Evolutionary conservation across 2,113 vertebrate species (phyloP).

Genomic region (Pyrgilauda ruficollis): DNA sequence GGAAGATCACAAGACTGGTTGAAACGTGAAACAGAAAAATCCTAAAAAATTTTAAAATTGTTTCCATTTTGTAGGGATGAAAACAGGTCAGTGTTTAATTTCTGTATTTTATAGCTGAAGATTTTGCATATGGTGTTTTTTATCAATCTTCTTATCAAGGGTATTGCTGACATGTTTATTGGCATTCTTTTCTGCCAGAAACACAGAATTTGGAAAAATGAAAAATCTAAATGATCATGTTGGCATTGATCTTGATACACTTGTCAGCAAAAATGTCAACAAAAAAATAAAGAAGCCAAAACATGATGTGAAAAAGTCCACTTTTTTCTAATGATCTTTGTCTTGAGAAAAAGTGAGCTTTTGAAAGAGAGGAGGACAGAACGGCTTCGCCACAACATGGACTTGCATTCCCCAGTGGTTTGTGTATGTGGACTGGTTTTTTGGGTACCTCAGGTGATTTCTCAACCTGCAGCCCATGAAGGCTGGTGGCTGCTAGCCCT

Average conservation of each 20-base stretch:
- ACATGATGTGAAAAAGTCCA: neutral
- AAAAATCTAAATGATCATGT: neutral
- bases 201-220: neutral
- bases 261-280: neutral
- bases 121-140: neutral
- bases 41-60: slow-evolving; percentile 3
- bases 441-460: neutral
- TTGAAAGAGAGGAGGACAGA: neutral
- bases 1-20: slow-evolving; percentile 16
- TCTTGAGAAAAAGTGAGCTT: neutral
- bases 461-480: neutral
- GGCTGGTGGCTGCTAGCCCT: neutral
- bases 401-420: neutral
- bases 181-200: neutral
- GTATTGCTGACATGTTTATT: slow-evolving; percentile 1
- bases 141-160: slow-evolving; percentile 26
- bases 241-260: neutral
- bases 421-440: neutral
- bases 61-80: slow-evolving; percentile 26
- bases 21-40: slow-evolving; percentile 41
- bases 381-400: rapidly evolving
- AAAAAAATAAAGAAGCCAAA: neutral
- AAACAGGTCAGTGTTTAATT: neutral
- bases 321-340: neutral
- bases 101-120: neutral